Evolutionary conservation across 2,113 vertebrate species (phyloP).

Genomic region (Ictidomys tridecemlineatus): DNA sequence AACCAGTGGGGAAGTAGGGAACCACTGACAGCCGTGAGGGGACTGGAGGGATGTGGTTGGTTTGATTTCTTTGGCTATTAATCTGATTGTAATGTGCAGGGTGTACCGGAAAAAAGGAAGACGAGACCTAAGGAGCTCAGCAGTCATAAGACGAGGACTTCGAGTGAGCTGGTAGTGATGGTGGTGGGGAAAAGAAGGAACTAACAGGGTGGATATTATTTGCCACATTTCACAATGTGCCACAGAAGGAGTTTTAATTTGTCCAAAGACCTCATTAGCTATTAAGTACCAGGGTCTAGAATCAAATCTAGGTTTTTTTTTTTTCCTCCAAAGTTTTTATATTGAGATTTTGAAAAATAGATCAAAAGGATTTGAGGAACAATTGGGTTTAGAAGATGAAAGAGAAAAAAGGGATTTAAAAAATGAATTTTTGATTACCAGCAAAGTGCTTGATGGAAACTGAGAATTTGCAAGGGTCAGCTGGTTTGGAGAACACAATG

Average conservation of each 20-base stretch:
- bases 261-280: neutral
- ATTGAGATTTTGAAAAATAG: slow-evolving; percentile 49
- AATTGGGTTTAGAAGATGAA: neutral
- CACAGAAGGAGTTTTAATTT: neutral
- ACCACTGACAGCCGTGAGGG: neutral
- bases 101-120: neutral
- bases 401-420: slow-evolving; percentile 4
- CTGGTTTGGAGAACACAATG: slow-evolving; percentile 50
- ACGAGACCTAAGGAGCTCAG: neutral
- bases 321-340: neutral
- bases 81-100: neutral
- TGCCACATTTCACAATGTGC: slow-evolving; percentile 5
- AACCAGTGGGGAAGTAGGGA: neutral
- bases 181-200: neutral
- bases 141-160: neutral
- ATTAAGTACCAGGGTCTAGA: neutral
- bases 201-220: neutral
- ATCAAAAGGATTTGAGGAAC: neutral
- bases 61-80: slow-evolving; percentile 3
- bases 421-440: slow-evolving; percentile 25
- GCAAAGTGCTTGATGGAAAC: neutral
- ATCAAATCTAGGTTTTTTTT: neutral
- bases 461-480: slow-evolving; percentile 42
- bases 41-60: neutral
- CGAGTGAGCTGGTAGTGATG: neutral